Evolutionary conservation across 2,113 vertebrate genomes (phyloP), one percentile per base, ranked within the genome.

Genomic region (Megaceryle torquata): DNA sequence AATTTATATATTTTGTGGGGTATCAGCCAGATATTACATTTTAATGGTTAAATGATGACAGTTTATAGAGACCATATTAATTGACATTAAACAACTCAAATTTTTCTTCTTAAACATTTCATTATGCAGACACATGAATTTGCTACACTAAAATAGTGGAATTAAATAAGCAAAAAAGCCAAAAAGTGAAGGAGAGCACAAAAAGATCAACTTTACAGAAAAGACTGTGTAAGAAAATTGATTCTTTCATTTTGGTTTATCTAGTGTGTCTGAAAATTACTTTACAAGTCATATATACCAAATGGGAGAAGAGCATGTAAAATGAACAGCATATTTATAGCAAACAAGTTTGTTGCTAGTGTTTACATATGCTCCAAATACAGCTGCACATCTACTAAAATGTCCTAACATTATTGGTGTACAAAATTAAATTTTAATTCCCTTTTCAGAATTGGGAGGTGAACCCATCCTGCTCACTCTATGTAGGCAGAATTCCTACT

Each of bases 171-270:
- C 50, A 93, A 97, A 94, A 96, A 96, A 94, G 88, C 96, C 96
- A 97, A 91, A 96, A 97, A 96, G 29, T 82, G 79, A 96, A 94
- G 60, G 94, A 97, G 95, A 98, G 97, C 95, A 98, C 95, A 98
- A 97, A 92, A 94, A 85, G 25, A 91, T 84, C 75, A 91, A 93
- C 91, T 65, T 97, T 93, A 93, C 78, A 93, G 90, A 94, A 91
- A 93, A 93, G 84, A 93, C 93, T 97, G 5, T 89, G 26, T 93
- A 82, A 95, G 89, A 91, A 59, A 97, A 77, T 65, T 72, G 51
- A 54, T 82, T 94, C 60, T 94, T 97, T 95, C 95, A 87, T 93
- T 86, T 88, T 93, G 70, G 44, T 91, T 96, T 91, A 88, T 71
- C 29, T 88, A 24, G 12, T 77, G 78, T 82, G 41, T 94, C 95